Base-by-base conservation (phyloP, 1,140 invertebrate genomes). In the Homarus americanus region DNA sequence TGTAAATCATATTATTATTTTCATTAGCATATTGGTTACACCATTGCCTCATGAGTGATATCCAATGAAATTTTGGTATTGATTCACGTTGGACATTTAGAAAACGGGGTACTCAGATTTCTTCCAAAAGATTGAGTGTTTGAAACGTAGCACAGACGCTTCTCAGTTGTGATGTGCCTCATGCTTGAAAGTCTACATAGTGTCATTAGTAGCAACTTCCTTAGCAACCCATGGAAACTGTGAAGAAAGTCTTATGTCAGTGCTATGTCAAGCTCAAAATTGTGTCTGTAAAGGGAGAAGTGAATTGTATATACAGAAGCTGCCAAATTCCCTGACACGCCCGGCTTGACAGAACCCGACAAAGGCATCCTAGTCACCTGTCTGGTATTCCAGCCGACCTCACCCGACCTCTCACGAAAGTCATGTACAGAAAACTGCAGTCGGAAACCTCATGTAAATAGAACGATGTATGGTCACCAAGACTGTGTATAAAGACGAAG, bases 401-500 rank as follows among this genome's bases (percentile, higher is more conserved):
- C 36, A 41, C 78, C 34, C 24, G 75, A 69, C 49, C 41, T 49
- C 69, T 53, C 12, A 9, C 53, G 53, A 80, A 87, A 80, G 86
- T 75, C 58, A 79, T 87, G 86, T 87, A 87, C 58, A 87, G 75
- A 87, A 80, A 79, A 49, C n/a, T 63, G 34, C 36, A 85, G 58
- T 83, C 24, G 40, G 53, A 78, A 41, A 49, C 58, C 76, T 87
- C 85, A 79, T 87, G 86, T 87, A 87, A 44, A 87, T 87, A 87
- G 10, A 69, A 78, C 44, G 58, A 79, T 49, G n/a, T 41, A 28
- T 79, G 75, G 75, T 69, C 44, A 32, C 75, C 28, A 75, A 63
- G 76, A 41, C 75, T 79, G 86, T 87, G 75, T 87, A 66, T 87
- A 87, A 87, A 87, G 86, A 87, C 78, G 36, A 41, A 80, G 86